Base-by-base conservation (phyloP, 2,888 invertebrate species). In the Zaprionus bogoriensis region DNA sequence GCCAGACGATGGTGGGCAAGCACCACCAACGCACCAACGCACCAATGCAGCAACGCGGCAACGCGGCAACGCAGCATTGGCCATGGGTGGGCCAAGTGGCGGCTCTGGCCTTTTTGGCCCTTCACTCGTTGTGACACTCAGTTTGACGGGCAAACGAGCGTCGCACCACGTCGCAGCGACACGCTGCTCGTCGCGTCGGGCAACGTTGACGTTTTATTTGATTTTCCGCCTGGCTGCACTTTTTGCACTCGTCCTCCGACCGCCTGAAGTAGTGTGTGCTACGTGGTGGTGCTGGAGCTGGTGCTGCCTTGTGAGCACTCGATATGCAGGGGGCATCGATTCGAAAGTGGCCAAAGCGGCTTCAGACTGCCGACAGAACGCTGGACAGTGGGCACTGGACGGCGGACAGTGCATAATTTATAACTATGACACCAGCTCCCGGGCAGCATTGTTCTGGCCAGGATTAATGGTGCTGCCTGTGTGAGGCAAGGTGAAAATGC, bases 141-240 rank as follows among this genome's bases (percentile, higher is more conserved):
- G 72, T 54, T 57, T 60, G 59, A 62, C 54, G 69, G 59, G 61
- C 42, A 51, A 52, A 36, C n/a, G n/a, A n/a, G 58, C 60, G 60
- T 51, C 62, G 62, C 25, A 25, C 6, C 25, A 6, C 25, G 25
- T 25, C 25, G 63, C n/a, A n/a, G n/a, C n/a, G n/a, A n/a, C n/a
- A n/a, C n/a, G n/a, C n/a, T n/a, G n/a, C n/a, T n/a, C 32, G 17
- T 14, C 32, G 32, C 17, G 32, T 36, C 32, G 32, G 32, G 48
- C 38, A 55, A 66, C 71, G 78, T 71, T 87, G 79, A 81, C 82
- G 85, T 82, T 82, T 85, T 82, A 87, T 87, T 87, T 87, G 87
- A 87, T 87, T 87, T 87, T 83, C 78, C 83, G 87, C 86, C 75
- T 79, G 67, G 83, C 46, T 86, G 86, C 74, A 61, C n/a, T 70